These are phyloP conservation scores for Callorhinus ursinus DNA, from an alignment of 2,113 vertebrate genomes.

Conservation along the genomic window DNA sequence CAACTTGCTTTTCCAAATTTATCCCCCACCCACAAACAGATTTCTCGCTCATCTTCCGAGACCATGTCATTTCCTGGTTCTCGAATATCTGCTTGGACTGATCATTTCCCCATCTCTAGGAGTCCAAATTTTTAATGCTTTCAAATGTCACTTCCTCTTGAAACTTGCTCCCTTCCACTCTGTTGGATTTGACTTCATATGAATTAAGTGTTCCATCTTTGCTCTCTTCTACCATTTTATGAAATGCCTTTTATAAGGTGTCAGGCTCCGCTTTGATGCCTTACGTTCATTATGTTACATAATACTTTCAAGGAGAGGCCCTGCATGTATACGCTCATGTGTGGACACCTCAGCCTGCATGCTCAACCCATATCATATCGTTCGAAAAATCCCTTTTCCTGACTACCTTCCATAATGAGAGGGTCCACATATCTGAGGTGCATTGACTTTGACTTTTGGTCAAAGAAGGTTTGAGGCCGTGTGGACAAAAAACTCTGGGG, in stretches of 20 bases:
- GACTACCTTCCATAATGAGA: background rate
- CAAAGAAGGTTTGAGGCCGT: background rate
- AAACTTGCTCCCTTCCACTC: background rate
- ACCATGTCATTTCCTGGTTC: background rate
- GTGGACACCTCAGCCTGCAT: background rate
- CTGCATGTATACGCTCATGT: background rate
- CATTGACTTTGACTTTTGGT: too few species aligned
- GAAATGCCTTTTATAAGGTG: background rate
- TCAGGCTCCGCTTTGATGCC: background rate
- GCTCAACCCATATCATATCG: background rate
- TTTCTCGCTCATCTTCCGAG: background rate
- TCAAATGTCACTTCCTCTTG: background rate
- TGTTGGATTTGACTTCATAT: background rate
- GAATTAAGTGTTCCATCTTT: background rate
- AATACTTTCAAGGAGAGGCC: background rate
- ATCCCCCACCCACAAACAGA: background rate
- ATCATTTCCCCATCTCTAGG: background rate
- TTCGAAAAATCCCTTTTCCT: background rate
- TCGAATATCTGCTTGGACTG: background rate
- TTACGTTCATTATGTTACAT: background rate
- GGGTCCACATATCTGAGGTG: background rate
- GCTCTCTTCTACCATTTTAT: background rate
- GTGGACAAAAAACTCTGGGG: background rate
- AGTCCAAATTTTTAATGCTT: background rate
- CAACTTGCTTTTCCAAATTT: background rate